Evolutionary conservation across 2,113 vertebrate species (phyloP).

Genomic region (Prolemur simus): DNA sequence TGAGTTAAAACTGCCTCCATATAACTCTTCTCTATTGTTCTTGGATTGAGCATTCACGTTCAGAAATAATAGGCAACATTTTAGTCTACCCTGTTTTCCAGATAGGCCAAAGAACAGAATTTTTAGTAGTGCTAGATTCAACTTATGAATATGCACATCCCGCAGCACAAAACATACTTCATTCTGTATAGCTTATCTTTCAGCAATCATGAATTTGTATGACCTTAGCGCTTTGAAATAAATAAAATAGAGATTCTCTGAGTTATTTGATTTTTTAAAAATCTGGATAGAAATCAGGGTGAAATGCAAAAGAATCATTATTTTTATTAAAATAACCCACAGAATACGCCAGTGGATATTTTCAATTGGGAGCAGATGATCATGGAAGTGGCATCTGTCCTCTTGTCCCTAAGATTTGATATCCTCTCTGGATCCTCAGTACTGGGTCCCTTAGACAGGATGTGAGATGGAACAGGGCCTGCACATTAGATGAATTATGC

Average conservation of each 20-base stretch:
- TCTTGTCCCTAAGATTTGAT: neutral
- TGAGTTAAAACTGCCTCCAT: neutral
- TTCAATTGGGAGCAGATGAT: neutral
- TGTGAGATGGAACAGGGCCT: neutral
- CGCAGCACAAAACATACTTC: neutral
- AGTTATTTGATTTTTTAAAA: neutral
- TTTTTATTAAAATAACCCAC: neutral
- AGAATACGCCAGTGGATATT: neutral
- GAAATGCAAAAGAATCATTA: neutral
- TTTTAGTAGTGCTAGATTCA: neutral
- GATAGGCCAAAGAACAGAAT: neutral
- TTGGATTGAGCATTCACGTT: neutral
- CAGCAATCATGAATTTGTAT: neutral
- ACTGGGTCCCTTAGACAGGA: neutral
- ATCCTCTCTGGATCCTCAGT: neutral
- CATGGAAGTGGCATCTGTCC: neutral
- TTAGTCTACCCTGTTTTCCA: neutral
- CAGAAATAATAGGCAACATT: neutral
- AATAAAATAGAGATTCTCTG: neutral
- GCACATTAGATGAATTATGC: too few relatives aligned
- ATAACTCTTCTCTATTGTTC: neutral
- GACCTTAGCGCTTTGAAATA: neutral
- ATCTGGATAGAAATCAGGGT: conserved; percentile 8
- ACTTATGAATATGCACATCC: neutral
- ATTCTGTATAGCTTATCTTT: neutral